Percentiles rank a stretch among this genome's conserved stretches.
Evolutionary conservation across 2,113 vertebrate genomes (phyloP).

Genomic region (Lagenorhynchus albirostris): DNA sequence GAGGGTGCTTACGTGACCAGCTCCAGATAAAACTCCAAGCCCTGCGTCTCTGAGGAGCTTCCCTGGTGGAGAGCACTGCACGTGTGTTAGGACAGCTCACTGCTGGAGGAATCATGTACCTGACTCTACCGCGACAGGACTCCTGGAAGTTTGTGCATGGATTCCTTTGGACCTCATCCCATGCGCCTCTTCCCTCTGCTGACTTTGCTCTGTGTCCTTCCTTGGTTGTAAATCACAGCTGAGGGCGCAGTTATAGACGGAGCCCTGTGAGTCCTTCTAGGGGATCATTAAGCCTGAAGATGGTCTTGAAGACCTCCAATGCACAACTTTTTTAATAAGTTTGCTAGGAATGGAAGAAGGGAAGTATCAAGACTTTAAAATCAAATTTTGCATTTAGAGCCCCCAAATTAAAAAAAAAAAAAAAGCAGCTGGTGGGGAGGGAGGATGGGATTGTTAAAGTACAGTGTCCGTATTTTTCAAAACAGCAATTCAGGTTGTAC

Average conservation of each 20-base stretch:
- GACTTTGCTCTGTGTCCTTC: background rate
- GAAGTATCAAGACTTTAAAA: background rate
- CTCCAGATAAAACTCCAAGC: background rate
- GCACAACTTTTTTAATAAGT: background rate
- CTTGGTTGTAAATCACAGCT: background rate
- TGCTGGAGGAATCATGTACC: background rate
- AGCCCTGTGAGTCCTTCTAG: background rate
- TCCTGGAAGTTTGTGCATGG: background rate
- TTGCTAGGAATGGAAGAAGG: background rate
- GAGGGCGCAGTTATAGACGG: too few species aligned
- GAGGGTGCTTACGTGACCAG: background rate
- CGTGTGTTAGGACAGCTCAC: rapidly evolving
- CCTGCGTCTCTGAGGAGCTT: background rate
- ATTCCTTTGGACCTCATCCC: background rate
- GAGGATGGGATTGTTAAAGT: background rate
- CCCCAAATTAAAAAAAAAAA: background rate
- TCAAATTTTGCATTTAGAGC: background rate
- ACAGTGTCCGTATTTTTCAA: background rate
- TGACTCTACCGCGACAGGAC: background rate
- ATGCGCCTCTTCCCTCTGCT: background rate
- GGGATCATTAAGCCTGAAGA: background rate
- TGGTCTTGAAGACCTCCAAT: background rate
- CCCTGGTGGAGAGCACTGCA: background rate
- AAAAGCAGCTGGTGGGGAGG: background rate
- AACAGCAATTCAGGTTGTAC: background rate